A percentile compares a stretch with the other conserved stretches of the same genome.
phyloP scores from a whole-genome alignment of 2,113 vertebrate species.

The Climacteris rufus region DNA sequence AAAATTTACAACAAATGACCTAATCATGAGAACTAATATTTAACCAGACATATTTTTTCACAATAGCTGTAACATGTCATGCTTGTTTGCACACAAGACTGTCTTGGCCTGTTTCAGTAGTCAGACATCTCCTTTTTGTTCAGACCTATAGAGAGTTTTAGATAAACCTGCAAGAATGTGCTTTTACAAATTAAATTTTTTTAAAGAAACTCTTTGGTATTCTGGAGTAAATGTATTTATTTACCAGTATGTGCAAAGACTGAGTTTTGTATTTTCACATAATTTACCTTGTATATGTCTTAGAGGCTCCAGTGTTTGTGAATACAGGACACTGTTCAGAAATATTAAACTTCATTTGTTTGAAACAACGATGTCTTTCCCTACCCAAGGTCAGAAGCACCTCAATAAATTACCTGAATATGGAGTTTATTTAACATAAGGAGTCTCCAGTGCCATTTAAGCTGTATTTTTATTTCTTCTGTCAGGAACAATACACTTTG shows the following conservation, averaged over 20 bases:
- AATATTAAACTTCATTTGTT: slow-evolving; percentile 77
- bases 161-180: slow-evolving; percentile 79
- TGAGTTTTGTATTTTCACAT: slow-evolving; percentile 76
- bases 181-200: slow-evolving; percentile 73
- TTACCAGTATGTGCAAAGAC: slow-evolving; percentile 68
- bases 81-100: slow-evolving; percentile 78
- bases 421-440: neutral
- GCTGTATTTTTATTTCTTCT: neutral
- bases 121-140: slow-evolving; percentile 74
- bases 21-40: slow-evolving; percentile 57
- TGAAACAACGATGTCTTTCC: slow-evolving; percentile 23
- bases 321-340: slow-evolving; percentile 67
- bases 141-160: slow-evolving; percentile 71
- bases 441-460: neutral
- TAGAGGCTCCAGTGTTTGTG: slow-evolving; percentile 78
- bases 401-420: neutral
- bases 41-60: slow-evolving; percentile 58
- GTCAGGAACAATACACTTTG: neutral
- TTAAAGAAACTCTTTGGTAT: slow-evolving; percentile 73
- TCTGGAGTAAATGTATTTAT: slow-evolving; percentile 73
- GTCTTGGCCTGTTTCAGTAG: slow-evolving; percentile 67
- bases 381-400: neutral
- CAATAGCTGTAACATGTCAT: slow-evolving; percentile 69
- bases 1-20: neutral
- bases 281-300: slow-evolving; percentile 73